Evolutionary conservation across 37 sponge, comb jelly and placozoan species (phyloP), one percentile per base, ranked within the genome.

Genomic region (Tethya wilhelma): DNA sequence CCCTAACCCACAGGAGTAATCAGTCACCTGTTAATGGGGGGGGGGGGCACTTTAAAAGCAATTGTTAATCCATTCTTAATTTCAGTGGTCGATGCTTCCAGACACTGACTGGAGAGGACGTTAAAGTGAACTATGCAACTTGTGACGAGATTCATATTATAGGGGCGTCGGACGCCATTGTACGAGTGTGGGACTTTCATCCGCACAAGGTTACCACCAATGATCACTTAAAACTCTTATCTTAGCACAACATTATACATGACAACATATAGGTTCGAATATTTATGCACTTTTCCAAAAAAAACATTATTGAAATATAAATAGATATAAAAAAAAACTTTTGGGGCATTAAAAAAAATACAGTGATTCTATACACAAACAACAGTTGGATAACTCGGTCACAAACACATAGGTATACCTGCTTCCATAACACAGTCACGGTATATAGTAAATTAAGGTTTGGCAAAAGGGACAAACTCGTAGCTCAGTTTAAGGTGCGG

Each of bases 131-230:
- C 67, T 56, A 65, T 49, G 62, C 71, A 4, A 37, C 55, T 19
- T 59, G 84, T 32, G 59, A 83, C 58, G 75, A 73, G 26, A 34
- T 74, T 0, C 41, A 46, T 19, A 33, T 91, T 37, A 71, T 74
- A 29, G 84, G 57, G 19, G 83, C 79, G 2, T 55, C 80, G 45
- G 59, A 84, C 34, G n/a, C 59, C 23, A 29, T 28, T 9, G 49
- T 85, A 32, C 44, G 59, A 42, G 29, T 80, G 31, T 85, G 86
- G 86, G 71, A 90, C 77, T 90, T 90, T 53, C 65, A 88, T 49
- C 83, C 89, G 40, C 55, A 78, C 41, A 64, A 29, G n/a, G n/a
- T n/a, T n/a, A n/a, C n/a, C n/a, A n/a, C n/a, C n/a, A n/a, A n/a
- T n/a, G n/a, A n/a, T n/a, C n/a, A n/a, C n/a, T n/a, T n/a, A n/a